Percentiles rank a stretch among this genome's conserved stretches.
phyloP scores from a whole-genome alignment of 2,113 vertebrate genomes.

The Ceyx margarethae region DNA sequence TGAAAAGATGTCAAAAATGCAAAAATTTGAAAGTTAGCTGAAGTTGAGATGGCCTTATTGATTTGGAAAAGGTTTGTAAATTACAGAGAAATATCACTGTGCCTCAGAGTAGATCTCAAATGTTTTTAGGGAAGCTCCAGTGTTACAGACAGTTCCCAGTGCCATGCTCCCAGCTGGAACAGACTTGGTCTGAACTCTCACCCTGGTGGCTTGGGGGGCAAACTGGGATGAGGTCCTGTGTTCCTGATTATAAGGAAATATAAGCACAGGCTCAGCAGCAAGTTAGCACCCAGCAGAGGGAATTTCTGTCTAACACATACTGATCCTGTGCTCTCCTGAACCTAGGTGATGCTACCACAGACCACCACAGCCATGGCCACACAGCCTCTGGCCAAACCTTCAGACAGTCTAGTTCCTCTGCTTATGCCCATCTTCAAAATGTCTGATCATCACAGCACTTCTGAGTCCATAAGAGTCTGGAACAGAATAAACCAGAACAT shows the following conservation, averaged over 20 bases:
- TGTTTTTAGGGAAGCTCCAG: constrained; percentile 47
- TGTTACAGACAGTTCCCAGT: background rate
- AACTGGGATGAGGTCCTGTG: background rate
- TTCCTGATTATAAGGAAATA: background rate
- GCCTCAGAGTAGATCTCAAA: constrained; percentile 36
- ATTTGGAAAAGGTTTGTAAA: constrained; percentile 69
- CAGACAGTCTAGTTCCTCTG: background rate
- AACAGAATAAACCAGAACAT: background rate
- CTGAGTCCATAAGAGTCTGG: background rate
- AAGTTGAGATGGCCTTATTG: constrained; percentile 56
- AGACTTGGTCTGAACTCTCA: background rate
- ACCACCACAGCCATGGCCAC: background rate
- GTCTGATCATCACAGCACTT: background rate
- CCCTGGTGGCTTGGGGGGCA: background rate
- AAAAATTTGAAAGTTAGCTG: constrained; percentile 65
- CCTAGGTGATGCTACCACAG: background rate
- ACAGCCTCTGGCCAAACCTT: background rate
- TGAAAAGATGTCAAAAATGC: constrained; percentile 70
- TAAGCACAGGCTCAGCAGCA: background rate
- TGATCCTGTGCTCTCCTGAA: background rate
- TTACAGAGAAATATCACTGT: constrained; percentile 47
- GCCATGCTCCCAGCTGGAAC: constrained; percentile 2
- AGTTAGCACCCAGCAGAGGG: background rate
- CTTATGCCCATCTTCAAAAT: background rate
- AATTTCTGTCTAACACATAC: background rate